Evolutionary conservation across 2,797 vertebrate genomes (phyloP).

Genomic region (Alectoris magna): DNA sequence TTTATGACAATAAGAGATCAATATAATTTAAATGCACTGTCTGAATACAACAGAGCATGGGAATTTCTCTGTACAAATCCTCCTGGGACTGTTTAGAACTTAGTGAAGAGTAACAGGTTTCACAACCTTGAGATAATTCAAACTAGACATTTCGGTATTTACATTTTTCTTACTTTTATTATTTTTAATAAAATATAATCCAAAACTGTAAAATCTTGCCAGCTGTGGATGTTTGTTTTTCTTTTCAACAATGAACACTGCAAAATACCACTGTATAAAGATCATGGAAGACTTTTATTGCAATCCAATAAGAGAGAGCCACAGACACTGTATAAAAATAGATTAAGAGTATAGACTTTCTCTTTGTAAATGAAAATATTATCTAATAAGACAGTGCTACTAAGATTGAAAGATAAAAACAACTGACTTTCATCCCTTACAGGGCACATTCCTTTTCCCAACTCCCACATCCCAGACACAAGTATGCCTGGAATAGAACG

Average conservation of each 20-base stretch:
- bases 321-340: not conserved
- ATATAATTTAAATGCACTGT: not conserved
- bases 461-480: not conserved
- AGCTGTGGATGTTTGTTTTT: not conserved
- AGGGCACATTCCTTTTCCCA: not conserved
- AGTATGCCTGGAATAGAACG: not conserved
- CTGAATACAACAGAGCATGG: not conserved
- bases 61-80: not conserved
- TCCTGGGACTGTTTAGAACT: not conserved
- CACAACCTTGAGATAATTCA: not conserved
- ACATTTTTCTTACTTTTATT: not conserved
- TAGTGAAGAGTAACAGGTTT: not conserved
- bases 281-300: not conserved
- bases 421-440: not conserved
- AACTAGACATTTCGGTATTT: not conserved
- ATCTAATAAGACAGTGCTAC: not conserved
- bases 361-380: constrained; percentile 17
- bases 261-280: not conserved
- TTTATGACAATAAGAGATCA: not conserved
- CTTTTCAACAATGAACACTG: not conserved
- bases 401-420: not conserved
- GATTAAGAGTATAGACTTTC: not conserved
- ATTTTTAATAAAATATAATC: not conserved
- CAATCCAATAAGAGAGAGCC: not conserved
- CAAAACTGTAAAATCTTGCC: not conserved